Percentiles rank a stretch among this genome's conserved stretches.
phyloP scores from a whole-genome alignment of 2,888 invertebrate species.

The Siphlonurus alternatus region DNA sequence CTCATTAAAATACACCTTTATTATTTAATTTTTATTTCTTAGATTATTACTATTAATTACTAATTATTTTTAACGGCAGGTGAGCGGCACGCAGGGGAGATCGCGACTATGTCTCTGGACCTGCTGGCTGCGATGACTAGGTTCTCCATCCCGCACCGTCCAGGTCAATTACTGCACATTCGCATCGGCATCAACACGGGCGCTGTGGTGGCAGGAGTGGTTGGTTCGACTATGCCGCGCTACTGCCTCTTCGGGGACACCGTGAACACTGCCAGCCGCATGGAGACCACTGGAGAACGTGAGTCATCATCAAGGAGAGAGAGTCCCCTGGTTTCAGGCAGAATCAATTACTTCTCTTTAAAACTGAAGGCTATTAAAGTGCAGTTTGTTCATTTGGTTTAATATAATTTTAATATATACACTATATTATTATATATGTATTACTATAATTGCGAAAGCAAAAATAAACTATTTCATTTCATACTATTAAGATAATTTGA shows the following conservation, averaged over 20 bases:
- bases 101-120: conserved; percentile 41
- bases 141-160: conserved; percentile 36
- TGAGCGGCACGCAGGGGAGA: conserved; percentile 38
- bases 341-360: too few species aligned
- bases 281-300: conserved; percentile 40
- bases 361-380: too few species aligned
- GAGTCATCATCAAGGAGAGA: conserved; percentile 11
- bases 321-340: neutral
- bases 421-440: too few species aligned
- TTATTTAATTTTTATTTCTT: too few species aligned
- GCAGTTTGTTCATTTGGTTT: too few species aligned
- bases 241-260: conserved; percentile 45
- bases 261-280: conserved; percentile 44
- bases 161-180: conserved; percentile 31
- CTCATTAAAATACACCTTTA: too few species aligned
- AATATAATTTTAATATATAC: too few species aligned
- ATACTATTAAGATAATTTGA: too few species aligned
- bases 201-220: conserved; percentile 45
- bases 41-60: too few species aligned
- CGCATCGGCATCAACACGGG: conserved; percentile 44
- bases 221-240: conserved; percentile 42
- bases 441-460: too few species aligned
- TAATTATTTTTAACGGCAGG: too few species aligned
- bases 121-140: conserved; percentile 33
- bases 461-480: too few species aligned